These are phyloP conservation scores for Chrysolina oricalcia DNA, from an alignment of 2,888 invertebrate genomes.

Conservation along the genomic window DNA sequence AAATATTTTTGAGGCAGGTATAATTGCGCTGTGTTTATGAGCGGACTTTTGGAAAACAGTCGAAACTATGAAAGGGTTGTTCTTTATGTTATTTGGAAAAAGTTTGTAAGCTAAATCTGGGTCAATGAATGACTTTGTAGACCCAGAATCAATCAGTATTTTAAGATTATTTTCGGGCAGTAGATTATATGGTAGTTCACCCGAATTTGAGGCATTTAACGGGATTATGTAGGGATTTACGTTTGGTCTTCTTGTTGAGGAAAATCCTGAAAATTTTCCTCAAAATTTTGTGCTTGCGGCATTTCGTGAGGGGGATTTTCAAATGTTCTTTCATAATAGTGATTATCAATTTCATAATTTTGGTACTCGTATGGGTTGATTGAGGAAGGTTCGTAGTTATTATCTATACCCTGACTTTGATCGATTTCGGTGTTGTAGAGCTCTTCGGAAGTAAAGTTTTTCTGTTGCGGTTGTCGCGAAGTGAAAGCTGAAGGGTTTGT, in stretches of 20 bases:
- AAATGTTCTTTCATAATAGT: not conserved
- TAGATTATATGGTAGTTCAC: constrained; percentile 41
- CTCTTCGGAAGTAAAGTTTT: not conserved
- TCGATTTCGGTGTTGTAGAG: not conserved
- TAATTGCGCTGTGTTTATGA: constrained; percentile 11
- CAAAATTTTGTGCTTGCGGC: not conserved
- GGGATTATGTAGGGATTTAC: constrained; percentile 12
- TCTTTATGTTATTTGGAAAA: constrained; percentile 31
- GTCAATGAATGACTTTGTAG: constrained; percentile 48
- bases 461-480: not conserved
- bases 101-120: constrained; percentile 35
- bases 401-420: not conserved
- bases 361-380: not conserved
- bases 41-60: constrained; percentile 27
- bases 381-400: not conserved
- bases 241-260: not conserved
- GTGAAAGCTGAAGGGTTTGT: not conserved
- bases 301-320: not conserved
- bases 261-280: not conserved
- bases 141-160: constrained; percentile 45
- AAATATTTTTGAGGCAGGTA: not conserved
- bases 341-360: not conserved
- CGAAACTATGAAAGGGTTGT: constrained; percentile 38
- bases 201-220: constrained; percentile 21
- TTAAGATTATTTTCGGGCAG: constrained; percentile 44